Evolutionary conservation across 1,140 invertebrate species (phyloP).

Genomic region (Idris sp.): DNA sequence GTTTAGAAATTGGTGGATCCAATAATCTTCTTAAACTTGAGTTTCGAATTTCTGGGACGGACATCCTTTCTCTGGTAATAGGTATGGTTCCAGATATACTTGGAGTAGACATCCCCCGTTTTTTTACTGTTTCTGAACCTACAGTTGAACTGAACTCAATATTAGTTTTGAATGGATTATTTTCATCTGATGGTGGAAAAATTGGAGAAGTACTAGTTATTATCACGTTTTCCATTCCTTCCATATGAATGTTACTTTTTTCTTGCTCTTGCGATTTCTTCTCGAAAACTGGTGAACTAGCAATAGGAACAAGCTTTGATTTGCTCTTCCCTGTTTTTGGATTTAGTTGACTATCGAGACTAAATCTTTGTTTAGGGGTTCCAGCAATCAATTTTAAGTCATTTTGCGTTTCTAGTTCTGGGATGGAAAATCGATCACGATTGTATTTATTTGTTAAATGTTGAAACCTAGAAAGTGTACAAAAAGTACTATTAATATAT

Average conservation of each 20-base stretch:
- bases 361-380: slow-evolving; percentile 73
- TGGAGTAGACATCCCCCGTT: slow-evolving; percentile 37
- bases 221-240: slow-evolving; percentile 68
- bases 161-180: slow-evolving; percentile 3
- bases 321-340: slow-evolving; percentile 64
- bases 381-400: slow-evolving; percentile 71
- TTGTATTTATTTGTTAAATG: slow-evolving; percentile 66
- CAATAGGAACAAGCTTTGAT: slow-evolving; percentile 70
- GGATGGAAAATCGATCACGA: slow-evolving; percentile 73
- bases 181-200: slow-evolving; percentile 65
- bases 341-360: slow-evolving; percentile 72
- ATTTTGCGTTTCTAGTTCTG: slow-evolving; percentile 73
- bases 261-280: slow-evolving; percentile 42
- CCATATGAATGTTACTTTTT: slow-evolving; percentile 57
- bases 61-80: slow-evolving; percentile 69
- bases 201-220: slow-evolving; percentile 70
- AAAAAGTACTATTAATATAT: too few relatives aligned
- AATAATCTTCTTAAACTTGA: slow-evolving; percentile 72
- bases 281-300: slow-evolving; percentile 72
- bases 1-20: slow-evolving; percentile 69
- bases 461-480: slow-evolving; percentile 47
- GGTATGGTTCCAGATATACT: slow-evolving; percentile 7
- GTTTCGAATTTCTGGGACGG: slow-evolving; percentile 74
- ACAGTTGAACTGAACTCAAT: background rate
- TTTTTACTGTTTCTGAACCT: slow-evolving; percentile 20